Conservation (phyloP, 1,140 invertebrate species). For the Bombus pyrosoma region DNA sequence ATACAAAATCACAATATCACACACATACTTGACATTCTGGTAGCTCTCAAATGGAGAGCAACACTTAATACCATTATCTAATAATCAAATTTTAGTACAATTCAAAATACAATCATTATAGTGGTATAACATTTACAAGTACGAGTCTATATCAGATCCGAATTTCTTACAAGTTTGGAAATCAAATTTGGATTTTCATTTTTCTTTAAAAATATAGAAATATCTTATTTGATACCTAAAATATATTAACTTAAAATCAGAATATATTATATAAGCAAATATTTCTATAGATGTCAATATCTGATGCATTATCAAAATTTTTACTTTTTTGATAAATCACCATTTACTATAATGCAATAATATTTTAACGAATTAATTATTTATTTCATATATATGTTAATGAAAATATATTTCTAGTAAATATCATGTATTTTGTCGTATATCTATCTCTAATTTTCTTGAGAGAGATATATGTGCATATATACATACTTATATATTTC, state of each 20-base stretch:
- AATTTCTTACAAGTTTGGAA: slow-evolving; percentile 10
- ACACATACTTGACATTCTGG: slow-evolving; percentile 74
- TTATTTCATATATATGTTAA: slow-evolving; percentile 11
- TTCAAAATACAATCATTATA: slow-evolving; percentile 27
- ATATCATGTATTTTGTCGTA: slow-evolving; percentile 10
- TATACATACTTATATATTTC: slow-evolving; percentile 10
- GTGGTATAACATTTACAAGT: slow-evolving; percentile 13
- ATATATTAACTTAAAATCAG: slow-evolving; percentile 22
- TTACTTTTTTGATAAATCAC: slow-evolving; percentile 5
- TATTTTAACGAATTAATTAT: neutral
- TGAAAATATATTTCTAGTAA: slow-evolving; percentile 28
- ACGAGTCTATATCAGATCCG: slow-evolving; percentile 13
- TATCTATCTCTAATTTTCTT: slow-evolving; percentile 9
- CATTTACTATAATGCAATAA: neutral
- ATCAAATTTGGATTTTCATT: slow-evolving; percentile 1
- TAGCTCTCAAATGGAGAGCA: slow-evolving; percentile 13
- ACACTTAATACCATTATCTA: slow-evolving; percentile 22
- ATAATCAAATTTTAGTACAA: slow-evolving; percentile 39
- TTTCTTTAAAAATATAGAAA: neutral
- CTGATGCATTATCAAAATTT: slow-evolving; percentile 9
- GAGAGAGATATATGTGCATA: neutral
- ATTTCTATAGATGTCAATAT: slow-evolving; percentile 5
- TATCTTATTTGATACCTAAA: slow-evolving; percentile 22
- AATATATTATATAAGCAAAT: neutral
- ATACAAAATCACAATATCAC: slow-evolving; percentile 75